These are phyloP conservation scores for Diplodus puntazzo DNA, from an alignment of 2,797 vertebrate species.

Conservation along the genomic window DNA sequence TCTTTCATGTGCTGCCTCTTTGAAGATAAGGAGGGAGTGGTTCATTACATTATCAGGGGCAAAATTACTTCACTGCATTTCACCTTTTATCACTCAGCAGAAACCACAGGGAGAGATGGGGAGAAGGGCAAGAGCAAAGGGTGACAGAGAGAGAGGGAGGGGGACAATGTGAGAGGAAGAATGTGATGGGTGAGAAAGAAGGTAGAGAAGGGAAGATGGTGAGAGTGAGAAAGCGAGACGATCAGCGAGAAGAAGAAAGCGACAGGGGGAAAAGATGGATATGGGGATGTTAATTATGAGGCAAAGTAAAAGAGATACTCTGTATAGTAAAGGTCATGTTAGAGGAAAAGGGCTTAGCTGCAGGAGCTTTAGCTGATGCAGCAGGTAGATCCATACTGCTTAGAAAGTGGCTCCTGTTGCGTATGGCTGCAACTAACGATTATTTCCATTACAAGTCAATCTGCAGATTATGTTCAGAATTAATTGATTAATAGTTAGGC, in stretches of 20 bases:
- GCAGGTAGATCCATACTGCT: not conserved
- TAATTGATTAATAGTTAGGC: no score
- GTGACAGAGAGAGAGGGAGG: slow-evolving; percentile 17
- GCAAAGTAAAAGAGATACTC: not conserved
- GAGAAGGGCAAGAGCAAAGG: slow-evolving; percentile 1
- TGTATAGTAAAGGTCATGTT: slow-evolving; percentile 10
- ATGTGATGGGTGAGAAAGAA: slow-evolving; percentile 5
- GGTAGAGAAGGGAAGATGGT: not conserved
- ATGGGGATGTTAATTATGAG: not conserved
- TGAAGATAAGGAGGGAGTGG: slow-evolving; percentile 75
- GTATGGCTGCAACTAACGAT: no score
- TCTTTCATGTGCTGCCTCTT: slow-evolving; percentile 66
- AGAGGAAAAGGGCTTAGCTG: slow-evolving; percentile 1
- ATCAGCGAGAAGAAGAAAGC: not conserved
- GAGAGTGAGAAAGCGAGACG: not conserved
- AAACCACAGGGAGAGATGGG: slow-evolving; percentile 19
- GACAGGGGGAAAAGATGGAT: not conserved
- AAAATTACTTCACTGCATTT: slow-evolving; percentile 67
- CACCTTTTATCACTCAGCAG: slow-evolving; percentile 58
- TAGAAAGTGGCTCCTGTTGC: not conserved
- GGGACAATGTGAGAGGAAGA: slow-evolving; percentile 14
- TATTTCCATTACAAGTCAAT: no score
- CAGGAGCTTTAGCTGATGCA: slow-evolving; percentile 1
- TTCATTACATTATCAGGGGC: slow-evolving; percentile 64
- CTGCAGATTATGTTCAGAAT: no score